A percentile compares a stretch with the other conserved stretches of the same genome.
Evolutionary conservation across 2,113 vertebrate species (phyloP).

Genomic region (Epinephelus lanceolatus): DNA sequence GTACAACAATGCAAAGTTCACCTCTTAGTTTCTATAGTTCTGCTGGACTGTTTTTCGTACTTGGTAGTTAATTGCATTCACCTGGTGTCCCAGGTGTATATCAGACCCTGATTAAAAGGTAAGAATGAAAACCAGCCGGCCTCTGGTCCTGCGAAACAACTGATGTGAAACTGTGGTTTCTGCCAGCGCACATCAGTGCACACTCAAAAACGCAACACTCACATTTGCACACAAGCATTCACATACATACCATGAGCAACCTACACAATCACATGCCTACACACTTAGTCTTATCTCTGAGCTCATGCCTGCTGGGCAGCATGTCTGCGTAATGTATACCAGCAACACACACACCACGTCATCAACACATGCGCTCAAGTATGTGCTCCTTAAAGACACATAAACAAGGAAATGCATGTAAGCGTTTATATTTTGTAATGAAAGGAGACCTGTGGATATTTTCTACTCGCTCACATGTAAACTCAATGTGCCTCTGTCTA

Average conservation of each 20-base stretch:
- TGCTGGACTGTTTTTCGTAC: conserved; percentile 17
- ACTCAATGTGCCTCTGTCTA: neutral
- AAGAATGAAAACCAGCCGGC: conserved; percentile 50
- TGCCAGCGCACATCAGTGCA: neutral
- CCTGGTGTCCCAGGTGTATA: conserved; percentile 57
- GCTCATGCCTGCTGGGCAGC: conserved; percentile 19
- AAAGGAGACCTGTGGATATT: conserved; percentile 2
- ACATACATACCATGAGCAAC: neutral
- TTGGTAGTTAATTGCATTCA: conserved; percentile 51
- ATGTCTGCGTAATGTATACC: conserved; percentile 14
- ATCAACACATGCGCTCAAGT: conserved; percentile 6
- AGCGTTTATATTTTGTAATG: neutral
- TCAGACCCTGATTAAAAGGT: conserved; percentile 50
- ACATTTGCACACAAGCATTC: neutral
- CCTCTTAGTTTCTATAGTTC: neutral
- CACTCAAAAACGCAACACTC: conserved; percentile 1
- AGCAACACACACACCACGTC: neutral
- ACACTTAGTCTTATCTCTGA: conserved; percentile 38
- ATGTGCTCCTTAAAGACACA: neutral
- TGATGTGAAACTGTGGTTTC: conserved; percentile 20
- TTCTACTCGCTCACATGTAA: conserved; percentile 21
- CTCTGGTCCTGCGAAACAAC: conserved; percentile 27
- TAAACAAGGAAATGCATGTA: neutral
- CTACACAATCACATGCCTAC: conserved; percentile 33
- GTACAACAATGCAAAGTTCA: neutral